Conservation (phyloP, 2,113 vertebrate species). For the Rattus norvegicus region DNA sequence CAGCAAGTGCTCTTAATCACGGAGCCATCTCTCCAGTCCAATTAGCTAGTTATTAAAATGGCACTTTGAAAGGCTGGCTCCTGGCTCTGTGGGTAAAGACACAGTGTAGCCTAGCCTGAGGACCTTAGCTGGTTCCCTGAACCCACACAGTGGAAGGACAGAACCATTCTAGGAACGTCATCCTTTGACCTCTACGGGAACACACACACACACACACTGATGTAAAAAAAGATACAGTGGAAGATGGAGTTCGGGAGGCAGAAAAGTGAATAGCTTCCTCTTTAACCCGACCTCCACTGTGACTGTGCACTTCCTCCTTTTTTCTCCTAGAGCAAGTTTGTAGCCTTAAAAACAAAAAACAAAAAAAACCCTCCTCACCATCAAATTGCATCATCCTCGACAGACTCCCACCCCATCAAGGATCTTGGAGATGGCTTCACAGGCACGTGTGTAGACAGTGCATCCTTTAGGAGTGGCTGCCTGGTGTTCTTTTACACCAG, state of each 20-base stretch:
- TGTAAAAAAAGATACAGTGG: background rate
- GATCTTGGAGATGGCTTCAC: background rate
- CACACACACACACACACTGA: background rate
- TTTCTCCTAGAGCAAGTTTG: background rate
- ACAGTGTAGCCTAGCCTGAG: background rate
- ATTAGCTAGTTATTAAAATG: background rate
- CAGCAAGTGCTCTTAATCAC: background rate
- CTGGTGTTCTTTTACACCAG: background rate
- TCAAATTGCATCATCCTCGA: background rate
- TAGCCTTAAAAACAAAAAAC: background rate
- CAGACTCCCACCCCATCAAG: rapidly evolving
- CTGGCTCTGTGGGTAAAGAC: background rate
- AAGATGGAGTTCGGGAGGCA: background rate
- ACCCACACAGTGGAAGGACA: background rate
- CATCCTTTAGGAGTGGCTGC: background rate
- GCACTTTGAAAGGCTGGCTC: background rate
- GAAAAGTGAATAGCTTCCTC: background rate
- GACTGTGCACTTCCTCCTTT: background rate
- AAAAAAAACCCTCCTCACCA: too few relatives aligned
- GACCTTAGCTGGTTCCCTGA: background rate
- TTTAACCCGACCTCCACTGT: background rate
- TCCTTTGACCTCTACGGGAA: background rate
- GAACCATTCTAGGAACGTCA: background rate
- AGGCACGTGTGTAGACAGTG: rapidly evolving
- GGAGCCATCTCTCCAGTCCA: background rate